These are phyloP conservation scores for Lathronympha strigana DNA, from an alignment of 2,888 invertebrate genomes.

Conservation along the genomic window DNA sequence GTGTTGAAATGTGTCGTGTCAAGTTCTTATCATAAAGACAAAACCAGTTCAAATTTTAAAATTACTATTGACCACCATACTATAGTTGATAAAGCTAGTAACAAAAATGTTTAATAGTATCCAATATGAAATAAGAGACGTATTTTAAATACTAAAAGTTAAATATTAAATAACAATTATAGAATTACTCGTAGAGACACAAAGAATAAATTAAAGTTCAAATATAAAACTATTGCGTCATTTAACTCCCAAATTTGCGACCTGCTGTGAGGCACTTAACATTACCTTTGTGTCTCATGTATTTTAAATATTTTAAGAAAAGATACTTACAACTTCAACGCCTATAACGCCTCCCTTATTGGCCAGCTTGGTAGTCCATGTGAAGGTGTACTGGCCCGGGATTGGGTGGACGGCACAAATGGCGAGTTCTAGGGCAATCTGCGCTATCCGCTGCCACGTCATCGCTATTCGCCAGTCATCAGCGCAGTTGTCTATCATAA, in stretches of 20 bases:
- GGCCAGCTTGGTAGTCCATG: slow-evolving; percentile 97
- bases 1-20: too few relatives aligned
- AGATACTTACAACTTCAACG: slow-evolving; percentile 82
- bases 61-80: too few relatives aligned
- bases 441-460: slow-evolving; percentile 98
- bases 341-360: slow-evolving; percentile 91
- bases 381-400: slow-evolving; percentile 97
- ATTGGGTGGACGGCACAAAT: slow-evolving; percentile 99
- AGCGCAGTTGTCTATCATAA: slow-evolving; percentile 99
- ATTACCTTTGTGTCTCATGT: not conserved
- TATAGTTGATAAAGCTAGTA: too few relatives aligned
- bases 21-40: too few relatives aligned
- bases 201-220: not conserved
- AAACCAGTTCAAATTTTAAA: too few relatives aligned
- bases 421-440: slow-evolving; percentile 95
- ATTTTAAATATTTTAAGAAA: not conserved
- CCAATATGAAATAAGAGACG: slow-evolving; percentile 1
- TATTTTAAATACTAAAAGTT: slow-evolving; percentile 1
- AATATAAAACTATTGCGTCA: not conserved
- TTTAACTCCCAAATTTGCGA: not conserved
- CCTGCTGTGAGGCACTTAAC: too few relatives aligned
- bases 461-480: slow-evolving; percentile 99
- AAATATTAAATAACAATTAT: not conserved
- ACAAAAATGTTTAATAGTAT: not conserved
- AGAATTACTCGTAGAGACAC: not conserved